These are phyloP conservation scores for Microplitis demolitor DNA, from an alignment of 1,140 invertebrate genomes.

Conservation along the genomic window DNA sequence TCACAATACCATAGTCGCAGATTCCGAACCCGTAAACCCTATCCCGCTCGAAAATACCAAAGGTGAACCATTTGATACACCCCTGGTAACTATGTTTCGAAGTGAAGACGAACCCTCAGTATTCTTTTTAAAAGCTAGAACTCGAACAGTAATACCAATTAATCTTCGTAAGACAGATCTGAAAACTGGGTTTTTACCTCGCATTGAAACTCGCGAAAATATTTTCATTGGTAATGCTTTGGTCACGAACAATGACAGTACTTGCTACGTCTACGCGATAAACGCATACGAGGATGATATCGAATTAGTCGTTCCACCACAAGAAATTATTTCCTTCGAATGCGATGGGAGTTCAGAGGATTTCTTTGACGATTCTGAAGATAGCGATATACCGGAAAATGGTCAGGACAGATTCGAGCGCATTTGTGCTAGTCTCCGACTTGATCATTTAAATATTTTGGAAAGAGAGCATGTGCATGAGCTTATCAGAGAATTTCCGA, in stretches of 20 bases:
- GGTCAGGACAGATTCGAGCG: too few species aligned
- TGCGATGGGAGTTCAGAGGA: not conserved
- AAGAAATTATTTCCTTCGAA: constrained; percentile 6
- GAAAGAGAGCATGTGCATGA: not conserved
- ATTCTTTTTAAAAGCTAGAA: too few species aligned
- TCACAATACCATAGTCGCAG: not conserved
- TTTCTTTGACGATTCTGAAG: not conserved
- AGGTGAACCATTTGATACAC: too few species aligned
- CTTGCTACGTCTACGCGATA: too few species aligned
- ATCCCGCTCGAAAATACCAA: not conserved
- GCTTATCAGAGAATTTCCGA: not conserved
- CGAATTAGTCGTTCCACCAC: not conserved
- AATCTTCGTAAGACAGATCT: not conserved
- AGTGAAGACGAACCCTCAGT: too few species aligned
- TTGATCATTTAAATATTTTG: too few species aligned
- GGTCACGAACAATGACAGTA: not conserved
- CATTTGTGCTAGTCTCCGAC: too few species aligned
- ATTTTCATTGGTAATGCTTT: not conserved
- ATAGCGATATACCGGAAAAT: not conserved
- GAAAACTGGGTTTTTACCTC: not conserved
- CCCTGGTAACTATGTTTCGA: too few species aligned
- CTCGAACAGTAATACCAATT: not conserved
- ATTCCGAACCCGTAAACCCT: not conserved
- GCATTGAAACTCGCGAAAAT: not conserved
- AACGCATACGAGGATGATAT: not conserved